Conservation (phyloP, 2,113 vertebrate genomes). For the Mesitornis unicolor region DNA sequence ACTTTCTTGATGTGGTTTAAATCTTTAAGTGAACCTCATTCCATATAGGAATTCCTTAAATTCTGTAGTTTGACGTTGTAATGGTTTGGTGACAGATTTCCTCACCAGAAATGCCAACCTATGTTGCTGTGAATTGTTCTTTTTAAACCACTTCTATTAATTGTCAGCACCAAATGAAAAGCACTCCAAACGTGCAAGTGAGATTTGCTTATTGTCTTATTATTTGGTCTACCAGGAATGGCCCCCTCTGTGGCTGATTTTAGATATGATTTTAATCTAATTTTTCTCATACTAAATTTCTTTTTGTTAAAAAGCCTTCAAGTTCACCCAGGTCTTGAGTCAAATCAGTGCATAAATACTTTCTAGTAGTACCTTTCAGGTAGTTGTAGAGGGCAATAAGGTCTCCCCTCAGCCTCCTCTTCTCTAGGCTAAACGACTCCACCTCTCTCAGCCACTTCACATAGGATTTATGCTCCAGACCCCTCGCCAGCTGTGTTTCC, state of each 20-base stretch:
- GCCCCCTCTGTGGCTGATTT: neutral
- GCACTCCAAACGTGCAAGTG: neutral
- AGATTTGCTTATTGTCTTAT: neutral
- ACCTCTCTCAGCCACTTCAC: too few species aligned
- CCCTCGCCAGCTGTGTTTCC: too few species aligned
- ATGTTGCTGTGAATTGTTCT: neutral
- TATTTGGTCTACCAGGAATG: neutral
- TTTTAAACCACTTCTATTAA: neutral
- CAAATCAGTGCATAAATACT: neutral
- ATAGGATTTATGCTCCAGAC: too few species aligned
- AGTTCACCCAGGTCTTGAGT: neutral
- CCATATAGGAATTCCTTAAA: neutral
- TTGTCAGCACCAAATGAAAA: neutral
- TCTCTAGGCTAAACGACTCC: too few species aligned
- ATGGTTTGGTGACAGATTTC: neutral
- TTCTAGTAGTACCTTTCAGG: too few species aligned
- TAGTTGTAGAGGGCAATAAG: too few species aligned
- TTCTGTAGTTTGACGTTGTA: neutral
- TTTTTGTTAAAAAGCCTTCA: neutral
- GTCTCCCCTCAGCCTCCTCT: too few species aligned
- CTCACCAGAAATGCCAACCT: neutral
- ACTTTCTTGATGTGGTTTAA: neutral
- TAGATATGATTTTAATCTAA: neutral
- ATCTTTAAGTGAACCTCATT: neutral
- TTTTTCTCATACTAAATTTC: neutral